Percentiles rank a stretch among this genome's conserved stretches.
These are phyloP conservation scores for Marasmarcha lunaedactyla DNA, from an alignment of 2,888 invertebrate genomes.

Conservation along the genomic window DNA sequence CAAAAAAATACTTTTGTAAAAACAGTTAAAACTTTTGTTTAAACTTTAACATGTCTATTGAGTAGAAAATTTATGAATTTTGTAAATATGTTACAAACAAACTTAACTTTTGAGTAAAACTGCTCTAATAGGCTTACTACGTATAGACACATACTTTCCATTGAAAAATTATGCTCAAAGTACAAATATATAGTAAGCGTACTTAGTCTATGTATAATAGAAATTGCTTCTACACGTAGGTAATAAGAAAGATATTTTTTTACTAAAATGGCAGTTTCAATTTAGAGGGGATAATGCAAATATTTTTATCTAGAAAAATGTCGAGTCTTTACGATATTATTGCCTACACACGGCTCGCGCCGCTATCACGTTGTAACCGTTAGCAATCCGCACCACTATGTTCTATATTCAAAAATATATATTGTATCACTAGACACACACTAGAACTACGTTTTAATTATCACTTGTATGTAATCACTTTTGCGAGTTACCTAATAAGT, in stretches of 20 bases:
- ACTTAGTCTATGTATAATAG: neutral
- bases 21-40: too few relatives aligned
- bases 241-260: constrained; percentile 3
- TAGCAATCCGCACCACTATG: constrained; percentile 60
- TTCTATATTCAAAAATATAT: constrained; percentile 17
- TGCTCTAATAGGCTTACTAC: neutral
- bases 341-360: constrained; percentile 37
- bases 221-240: constrained; percentile 1
- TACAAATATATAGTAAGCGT: neutral
- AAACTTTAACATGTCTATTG: too few relatives aligned
- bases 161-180: neutral
- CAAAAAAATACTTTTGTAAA: too few relatives aligned
- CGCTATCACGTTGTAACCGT: constrained; percentile 32
- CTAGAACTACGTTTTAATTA: constrained; percentile 38
- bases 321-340: constrained; percentile 63
- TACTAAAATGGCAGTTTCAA: constrained; percentile 49
- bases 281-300: constrained; percentile 49
- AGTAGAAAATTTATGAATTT: too few relatives aligned
- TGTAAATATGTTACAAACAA: too few relatives aligned
- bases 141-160: neutral
- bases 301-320: constrained; percentile 52
- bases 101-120: neutral
- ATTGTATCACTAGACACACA: constrained; percentile 43
- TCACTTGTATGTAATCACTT: constrained; percentile 66
- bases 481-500: constrained; percentile 55